Base-by-base conservation (phyloP, 2,888 invertebrate species). In the Synergus laeviventris region DNA sequence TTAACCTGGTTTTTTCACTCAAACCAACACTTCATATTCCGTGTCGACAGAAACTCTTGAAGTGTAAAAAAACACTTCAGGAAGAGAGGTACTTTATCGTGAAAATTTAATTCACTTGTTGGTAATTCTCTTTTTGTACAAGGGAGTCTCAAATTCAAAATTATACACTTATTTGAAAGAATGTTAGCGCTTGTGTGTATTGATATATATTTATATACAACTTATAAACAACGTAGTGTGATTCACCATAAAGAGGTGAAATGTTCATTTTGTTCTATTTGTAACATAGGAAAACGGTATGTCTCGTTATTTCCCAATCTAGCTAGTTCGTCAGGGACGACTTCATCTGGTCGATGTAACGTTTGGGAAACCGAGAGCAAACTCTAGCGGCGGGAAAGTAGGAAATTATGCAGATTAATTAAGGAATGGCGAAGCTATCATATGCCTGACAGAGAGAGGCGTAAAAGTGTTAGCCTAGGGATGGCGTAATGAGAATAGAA, bases 371-470 rank as follows among this genome's bases (percentile, higher is more conserved):
- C 21, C 21, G 24, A 42, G 77, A 77, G 74, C 74, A 60, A 78
- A 79, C 76, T 60, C 76, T 75, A 77, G 78, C 78, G 78, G 49
- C 75, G 82, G 81, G 79, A 83, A 82, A 84, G 83, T 84, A 83
- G 82, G 81, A 83, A 85, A 85, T 86, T 86, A 85, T 84, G 85
- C 83, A 82, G 85, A 86, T 85, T 86, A 85, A 86, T 86, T 86
- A 85, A 86, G 82, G 82, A 81, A 84, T 82, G 82, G 78, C 81
- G 79, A 70, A 78, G 79, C 80, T 42, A 24, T n/a, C n/a, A n/a
- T n/a, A n/a, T 66, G 66, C 66, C 64, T 66, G 42, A 64, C 24
- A 66, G 24, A 49, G 70, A 49, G 36, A 18, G 49, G 70, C n/a
- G 70, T 54, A 70, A 31, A 36, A 70, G 66, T 66, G 45, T 39